A percentile compares a stretch with the other conserved stretches of the same genome.
phyloP scores from a whole-genome alignment of 2,888 invertebrate genomes.

The Cordilura impudica region DNA sequence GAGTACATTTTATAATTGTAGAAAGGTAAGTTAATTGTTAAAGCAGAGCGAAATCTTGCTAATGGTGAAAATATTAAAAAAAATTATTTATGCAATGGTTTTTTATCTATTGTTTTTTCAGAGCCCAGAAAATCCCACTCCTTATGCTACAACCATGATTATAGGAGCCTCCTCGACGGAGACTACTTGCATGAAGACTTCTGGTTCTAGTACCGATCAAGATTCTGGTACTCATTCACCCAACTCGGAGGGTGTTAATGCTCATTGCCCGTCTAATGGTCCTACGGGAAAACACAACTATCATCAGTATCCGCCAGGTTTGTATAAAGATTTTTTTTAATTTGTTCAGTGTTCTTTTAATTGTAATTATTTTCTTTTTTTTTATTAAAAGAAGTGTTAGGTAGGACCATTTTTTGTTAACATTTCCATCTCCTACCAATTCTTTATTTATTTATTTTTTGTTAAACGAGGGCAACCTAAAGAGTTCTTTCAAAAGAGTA shows the following conservation, averaged over 20 bases:
- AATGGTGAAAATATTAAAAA: neutral
- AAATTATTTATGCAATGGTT: neutral
- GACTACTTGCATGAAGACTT: slow-evolving; percentile 76
- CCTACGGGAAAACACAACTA: slow-evolving; percentile 73
- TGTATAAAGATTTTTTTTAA: slow-evolving; percentile 15
- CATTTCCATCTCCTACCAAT: too few relatives aligned
- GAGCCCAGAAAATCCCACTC: slow-evolving; percentile 83
- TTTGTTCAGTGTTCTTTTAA: neutral
- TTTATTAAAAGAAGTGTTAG: neutral
- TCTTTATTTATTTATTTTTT: too few relatives aligned
- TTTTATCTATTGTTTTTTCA: slow-evolving; percentile 46
- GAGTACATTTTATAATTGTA: slow-evolving; percentile 85
- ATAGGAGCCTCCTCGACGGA: slow-evolving; percentile 78
- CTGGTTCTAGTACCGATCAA: slow-evolving; percentile 76
- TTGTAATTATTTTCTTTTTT: neutral
- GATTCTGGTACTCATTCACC: slow-evolving; percentile 78
- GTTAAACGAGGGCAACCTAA: too few relatives aligned
- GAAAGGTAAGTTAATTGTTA: slow-evolving; percentile 77
- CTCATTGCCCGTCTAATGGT: slow-evolving; percentile 67
- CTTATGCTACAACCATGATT: slow-evolving; percentile 87
- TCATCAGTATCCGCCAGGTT: slow-evolving; percentile 77
- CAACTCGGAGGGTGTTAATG: slow-evolving; percentile 75
- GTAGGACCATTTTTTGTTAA: too few relatives aligned
- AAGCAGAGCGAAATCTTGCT: neutral
- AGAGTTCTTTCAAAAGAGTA: too few relatives aligned